Evolutionary conservation across 2,797 vertebrate genomes (phyloP).

Genomic region (Neomorphus geoffroyi): DNA sequence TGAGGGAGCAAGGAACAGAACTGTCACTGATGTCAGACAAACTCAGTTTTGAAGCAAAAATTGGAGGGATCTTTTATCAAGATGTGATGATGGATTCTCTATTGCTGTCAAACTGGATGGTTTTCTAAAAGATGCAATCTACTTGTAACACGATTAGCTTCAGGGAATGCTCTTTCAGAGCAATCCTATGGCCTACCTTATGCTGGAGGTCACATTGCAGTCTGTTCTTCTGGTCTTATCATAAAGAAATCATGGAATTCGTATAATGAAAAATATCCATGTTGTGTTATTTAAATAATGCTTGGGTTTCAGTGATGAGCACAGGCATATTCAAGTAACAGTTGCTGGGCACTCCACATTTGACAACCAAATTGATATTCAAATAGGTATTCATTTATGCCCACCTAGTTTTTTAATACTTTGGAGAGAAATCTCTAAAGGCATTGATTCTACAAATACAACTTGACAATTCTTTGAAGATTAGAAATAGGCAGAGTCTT

Average conservation of each 20-base stretch:
- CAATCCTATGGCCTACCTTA: background rate
- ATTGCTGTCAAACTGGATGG: background rate
- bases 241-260: background rate
- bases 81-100: background rate
- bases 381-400: background rate
- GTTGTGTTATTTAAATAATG: background rate
- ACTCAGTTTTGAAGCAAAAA: background rate
- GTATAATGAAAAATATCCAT: background rate
- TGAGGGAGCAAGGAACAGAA: background rate
- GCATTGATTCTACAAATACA: background rate
- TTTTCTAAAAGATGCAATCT: background rate
- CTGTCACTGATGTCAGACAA: background rate
- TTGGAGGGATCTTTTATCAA: background rate
- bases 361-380: background rate
- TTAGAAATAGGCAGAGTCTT: background rate
- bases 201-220: background rate
- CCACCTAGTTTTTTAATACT: background rate
- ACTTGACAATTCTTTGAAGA: background rate
- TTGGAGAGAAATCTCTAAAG: background rate
- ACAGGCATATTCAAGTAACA: background rate
- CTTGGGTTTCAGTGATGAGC: background rate
- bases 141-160: background rate
- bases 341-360: background rate
- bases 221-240: background rate
- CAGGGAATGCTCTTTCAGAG: background rate